Base-by-base conservation (phyloP, 2,797 vertebrate genomes). In the Lepus townsendii region DNA sequence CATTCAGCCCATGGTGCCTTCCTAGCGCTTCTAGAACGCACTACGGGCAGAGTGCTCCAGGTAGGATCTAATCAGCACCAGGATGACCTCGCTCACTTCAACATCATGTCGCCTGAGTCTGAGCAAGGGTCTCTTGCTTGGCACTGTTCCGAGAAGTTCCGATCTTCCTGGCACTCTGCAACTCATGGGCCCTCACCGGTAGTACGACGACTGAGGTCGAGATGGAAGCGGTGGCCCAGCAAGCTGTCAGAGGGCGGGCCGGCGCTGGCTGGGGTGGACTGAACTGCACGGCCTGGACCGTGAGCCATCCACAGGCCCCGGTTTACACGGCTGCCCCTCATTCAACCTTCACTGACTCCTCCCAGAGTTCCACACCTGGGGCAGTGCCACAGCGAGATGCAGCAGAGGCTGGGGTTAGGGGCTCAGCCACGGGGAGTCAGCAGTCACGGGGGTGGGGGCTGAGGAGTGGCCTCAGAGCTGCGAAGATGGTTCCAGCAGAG, bases 141-240 rank as follows among this genome's bases (percentile, higher is more conserved):
- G 30, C 90, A 90, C 38, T 89, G 86, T 76, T 80, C 35, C 62
- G 66, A 13, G 47, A 83, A 83, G 62, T 27, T 78, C 65, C 9
- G 26, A 50, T 38, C 62, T 91, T 79, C 47, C 26, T 2, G 27
- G 50, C 32, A 62, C 38, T 72, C 42, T 26, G 12, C 94, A 94
- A 82, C 26, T 60, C 38, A 47, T 54, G 52, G 79, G 62, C 62
- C 8, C 26, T 89, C 50, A 71, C 22, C 30, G 32, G 65, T 52
- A 38, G n/a, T 57, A 65, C 50, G 11, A 65, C 20, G 73, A 76
- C 68, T 77, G 63, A 54, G 35, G 63, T 8, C 57, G 60, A 42
- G 86, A 83, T 54, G 75, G 60, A 79, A 32, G 17, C 12, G 42
- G 22, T 26, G 38, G 50, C 79, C 76, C 8, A 66, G 38, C 35